phyloP scores from a whole-genome alignment of 2,888 invertebrate genomes.

The Athalia cordata region DNA sequence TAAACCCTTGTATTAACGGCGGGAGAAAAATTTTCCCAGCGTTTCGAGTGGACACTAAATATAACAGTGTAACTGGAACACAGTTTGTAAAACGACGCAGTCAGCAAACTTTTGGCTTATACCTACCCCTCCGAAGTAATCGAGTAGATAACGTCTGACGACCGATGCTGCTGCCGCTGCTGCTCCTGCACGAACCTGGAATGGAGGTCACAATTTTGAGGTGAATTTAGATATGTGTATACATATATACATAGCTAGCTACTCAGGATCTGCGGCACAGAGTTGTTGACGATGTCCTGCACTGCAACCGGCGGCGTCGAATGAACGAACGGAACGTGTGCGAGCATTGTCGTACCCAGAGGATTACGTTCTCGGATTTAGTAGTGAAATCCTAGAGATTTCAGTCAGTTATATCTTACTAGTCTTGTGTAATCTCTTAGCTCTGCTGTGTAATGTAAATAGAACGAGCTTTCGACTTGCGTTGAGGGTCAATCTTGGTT shows the following conservation, averaged over 20 bases:
- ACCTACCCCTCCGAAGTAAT: conserved; percentile 11
- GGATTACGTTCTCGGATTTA: neutral
- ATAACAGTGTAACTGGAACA: conserved; percentile 20
- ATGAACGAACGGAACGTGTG: no score
- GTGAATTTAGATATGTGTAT: neutral
- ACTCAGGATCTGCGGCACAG: neutral
- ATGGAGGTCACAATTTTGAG: conserved; percentile 2
- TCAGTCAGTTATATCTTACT: no score
- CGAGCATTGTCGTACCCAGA: neutral
- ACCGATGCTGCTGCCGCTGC: neutral
- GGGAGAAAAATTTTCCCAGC: no score
- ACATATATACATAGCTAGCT: no score
- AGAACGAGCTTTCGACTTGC: no score
- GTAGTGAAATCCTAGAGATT: no score
- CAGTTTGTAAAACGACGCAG: conserved; percentile 15
- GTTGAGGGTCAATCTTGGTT: no score
- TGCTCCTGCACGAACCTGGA: no score
- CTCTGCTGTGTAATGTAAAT: no score
- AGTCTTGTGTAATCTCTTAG: no score
- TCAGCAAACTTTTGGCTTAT: conserved; percentile 27
- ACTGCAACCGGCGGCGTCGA: neutral
- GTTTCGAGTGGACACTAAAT: neutral
- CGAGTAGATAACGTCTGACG: conserved; percentile 9
- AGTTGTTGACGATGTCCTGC: conserved; percentile 5
- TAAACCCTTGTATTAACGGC: no score